Evolutionary conservation across 2,888 invertebrate species (phyloP).

Genomic region (Nebria brevicollis): DNA sequence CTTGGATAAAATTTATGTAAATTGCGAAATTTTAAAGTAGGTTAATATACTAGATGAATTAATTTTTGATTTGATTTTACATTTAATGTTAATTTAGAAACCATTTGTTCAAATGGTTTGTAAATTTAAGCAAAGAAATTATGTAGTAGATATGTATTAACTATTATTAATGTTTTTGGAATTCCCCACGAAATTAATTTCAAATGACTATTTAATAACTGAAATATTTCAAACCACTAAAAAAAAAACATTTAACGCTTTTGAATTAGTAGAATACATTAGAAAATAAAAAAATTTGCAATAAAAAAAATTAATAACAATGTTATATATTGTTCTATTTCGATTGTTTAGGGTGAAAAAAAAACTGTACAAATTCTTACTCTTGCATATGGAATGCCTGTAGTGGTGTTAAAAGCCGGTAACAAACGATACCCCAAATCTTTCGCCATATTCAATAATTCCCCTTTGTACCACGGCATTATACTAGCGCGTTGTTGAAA

Average conservation of each 20-base stretch:
- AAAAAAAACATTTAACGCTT: neutral
- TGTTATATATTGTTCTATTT: neutral
- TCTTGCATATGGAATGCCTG: constrained; percentile 96
- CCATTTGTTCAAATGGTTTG: neutral
- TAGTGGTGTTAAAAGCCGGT: constrained; percentile 98
- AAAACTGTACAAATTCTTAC: constrained; percentile 64
- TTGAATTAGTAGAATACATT: neutral
- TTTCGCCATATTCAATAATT: constrained; percentile 88
- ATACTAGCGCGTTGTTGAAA: constrained; percentile 79
- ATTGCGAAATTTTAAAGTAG: neutral
- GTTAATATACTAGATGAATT: neutral
- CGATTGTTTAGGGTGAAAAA: neutral
- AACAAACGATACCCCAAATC: constrained; percentile 91
- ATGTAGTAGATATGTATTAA: neutral
- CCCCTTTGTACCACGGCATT: constrained; percentile 87
- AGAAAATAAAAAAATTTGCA: neutral
- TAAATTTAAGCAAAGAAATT: neutral
- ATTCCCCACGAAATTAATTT: neutral
- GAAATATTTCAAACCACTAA: no score
- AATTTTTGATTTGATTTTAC: neutral
- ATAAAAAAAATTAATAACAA: neutral
- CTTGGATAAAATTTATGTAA: neutral
- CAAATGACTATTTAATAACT: neutral
- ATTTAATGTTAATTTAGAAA: neutral
- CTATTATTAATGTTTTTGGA: neutral